A percentile compares a stretch with the other conserved stretches of the same genome.
phyloP scores from a whole-genome alignment of 64 coral and sea anemone species.

The Acropora yongei region DNA sequence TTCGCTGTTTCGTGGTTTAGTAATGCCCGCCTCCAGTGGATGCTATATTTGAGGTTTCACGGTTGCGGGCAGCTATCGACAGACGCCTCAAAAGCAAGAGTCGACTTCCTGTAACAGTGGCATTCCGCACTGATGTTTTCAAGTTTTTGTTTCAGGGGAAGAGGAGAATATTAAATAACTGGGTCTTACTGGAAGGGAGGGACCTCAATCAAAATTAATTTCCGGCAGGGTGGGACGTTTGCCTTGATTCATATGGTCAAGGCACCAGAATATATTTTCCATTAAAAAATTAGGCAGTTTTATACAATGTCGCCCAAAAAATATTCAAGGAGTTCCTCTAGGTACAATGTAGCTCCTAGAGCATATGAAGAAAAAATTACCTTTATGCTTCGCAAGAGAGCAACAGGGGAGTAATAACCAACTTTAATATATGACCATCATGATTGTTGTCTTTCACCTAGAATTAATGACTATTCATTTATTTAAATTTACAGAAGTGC shows the following conservation, averaged over 20 bases:
- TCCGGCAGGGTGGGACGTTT: constrained; percentile 2
- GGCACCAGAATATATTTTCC: constrained; percentile 46
- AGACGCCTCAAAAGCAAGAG: constrained; percentile 7
- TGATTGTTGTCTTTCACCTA: too few relatives aligned
- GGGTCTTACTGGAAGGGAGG: background rate
- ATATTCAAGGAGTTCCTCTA: background rate
- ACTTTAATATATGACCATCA: too few relatives aligned
- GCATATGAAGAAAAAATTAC: too few relatives aligned
- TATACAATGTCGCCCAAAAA: too few relatives aligned
- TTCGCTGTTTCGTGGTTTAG: too few relatives aligned
- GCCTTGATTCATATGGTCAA: constrained; percentile 40
- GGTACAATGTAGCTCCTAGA: too few relatives aligned
- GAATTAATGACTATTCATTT: too few relatives aligned
- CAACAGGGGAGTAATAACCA: too few relatives aligned
- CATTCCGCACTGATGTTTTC: constrained; percentile 39
- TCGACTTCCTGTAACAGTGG: constrained; percentile 30
- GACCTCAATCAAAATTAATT: constrained; percentile 35
- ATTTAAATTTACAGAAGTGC: too few relatives aligned
- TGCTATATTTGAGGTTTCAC: background rate
- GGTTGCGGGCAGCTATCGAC: constrained; percentile 10
- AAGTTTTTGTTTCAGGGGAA: constrained; percentile 33
- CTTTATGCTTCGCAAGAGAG: too few relatives aligned
- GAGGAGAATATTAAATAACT: background rate
- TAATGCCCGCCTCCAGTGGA: background rate
- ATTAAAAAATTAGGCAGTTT: constrained; percentile 40